These are phyloP conservation scores for Elephantulus edwardii DNA, from an alignment of 2,113 vertebrate genomes.

Conservation along the genomic window DNA sequence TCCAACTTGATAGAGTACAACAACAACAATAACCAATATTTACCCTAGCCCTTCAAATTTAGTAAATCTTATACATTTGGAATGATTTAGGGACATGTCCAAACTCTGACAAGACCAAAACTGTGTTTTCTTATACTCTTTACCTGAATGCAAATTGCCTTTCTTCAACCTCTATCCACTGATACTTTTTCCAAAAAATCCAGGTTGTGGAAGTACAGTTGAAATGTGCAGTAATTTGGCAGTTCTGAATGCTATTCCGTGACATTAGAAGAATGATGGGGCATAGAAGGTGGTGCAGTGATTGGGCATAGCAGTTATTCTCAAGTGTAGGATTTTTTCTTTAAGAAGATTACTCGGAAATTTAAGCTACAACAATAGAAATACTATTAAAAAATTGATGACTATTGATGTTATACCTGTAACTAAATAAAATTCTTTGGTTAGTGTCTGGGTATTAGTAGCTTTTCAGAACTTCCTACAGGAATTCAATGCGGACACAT, in stretches of 20 bases:
- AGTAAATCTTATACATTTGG: neutral
- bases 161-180: neutral
- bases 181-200: conserved; percentile 33
- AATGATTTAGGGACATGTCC: neutral
- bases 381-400: neutral
- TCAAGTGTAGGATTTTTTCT: neutral
- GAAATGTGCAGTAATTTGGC: neutral
- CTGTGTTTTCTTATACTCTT: neutral
- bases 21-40: no score
- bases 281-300: neutral
- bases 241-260: neutral
- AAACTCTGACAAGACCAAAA: conserved; percentile 3
- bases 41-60: neutral
- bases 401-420: neutral
- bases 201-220: neutral
- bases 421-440: conserved; percentile 5
- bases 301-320: neutral
- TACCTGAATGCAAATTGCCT: neutral
- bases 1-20: no score
- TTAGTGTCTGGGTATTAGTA: conserved; percentile 19
- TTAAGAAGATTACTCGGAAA: neutral
- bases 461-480: conserved; percentile 31
- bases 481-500: conserved; percentile 26
- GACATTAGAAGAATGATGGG: neutral
- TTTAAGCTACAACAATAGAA: neutral